Conservation (phyloP, 2,113 vertebrate genomes). For the Hemiprocne comata region DNA sequence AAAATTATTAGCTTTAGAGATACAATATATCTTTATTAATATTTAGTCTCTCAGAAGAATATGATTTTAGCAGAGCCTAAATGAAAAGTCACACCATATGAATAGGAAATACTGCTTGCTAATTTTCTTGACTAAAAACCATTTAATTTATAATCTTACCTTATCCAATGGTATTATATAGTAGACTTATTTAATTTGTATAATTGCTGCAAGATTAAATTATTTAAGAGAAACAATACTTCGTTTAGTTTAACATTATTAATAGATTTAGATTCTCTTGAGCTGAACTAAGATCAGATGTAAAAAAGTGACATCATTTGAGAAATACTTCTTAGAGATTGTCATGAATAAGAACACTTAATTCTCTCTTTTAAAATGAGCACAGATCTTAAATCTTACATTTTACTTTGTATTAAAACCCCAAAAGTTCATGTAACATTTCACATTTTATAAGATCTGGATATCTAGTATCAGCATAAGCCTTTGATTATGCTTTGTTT, state of each 20-base stretch:
- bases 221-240: background rate
- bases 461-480: background rate
- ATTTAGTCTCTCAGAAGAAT: background rate
- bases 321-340: background rate
- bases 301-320: background rate
- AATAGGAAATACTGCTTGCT: background rate
- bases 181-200: conserved; percentile 9
- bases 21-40: background rate
- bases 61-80: background rate
- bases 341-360: background rate
- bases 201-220: background rate
- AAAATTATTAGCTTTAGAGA: background rate
- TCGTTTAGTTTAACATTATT: background rate
- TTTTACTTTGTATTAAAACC: background rate
- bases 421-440: background rate
- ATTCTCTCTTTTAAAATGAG: background rate
- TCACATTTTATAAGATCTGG: background rate
- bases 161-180: background rate
- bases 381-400: background rate
- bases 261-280: conserved; percentile 15
- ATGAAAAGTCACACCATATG: background rate
- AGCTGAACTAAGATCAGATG: background rate
- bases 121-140: background rate
- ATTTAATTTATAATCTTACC: background rate
- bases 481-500: background rate